Conservation (phyloP, 2,888 invertebrate species). For the Sinopyrophorus schimmeli region DNA sequence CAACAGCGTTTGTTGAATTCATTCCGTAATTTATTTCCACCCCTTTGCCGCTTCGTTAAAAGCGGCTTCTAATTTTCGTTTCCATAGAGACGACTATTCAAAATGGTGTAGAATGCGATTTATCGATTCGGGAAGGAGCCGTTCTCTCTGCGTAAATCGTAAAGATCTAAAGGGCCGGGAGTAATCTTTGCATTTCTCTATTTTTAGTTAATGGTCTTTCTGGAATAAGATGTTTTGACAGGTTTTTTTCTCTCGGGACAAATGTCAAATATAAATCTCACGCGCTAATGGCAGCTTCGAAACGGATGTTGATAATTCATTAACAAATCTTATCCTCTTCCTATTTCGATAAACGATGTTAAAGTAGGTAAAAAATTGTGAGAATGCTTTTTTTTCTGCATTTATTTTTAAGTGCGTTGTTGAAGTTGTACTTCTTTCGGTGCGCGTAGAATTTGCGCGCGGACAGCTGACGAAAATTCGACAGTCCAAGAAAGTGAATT, state of each 20-base stretch:
- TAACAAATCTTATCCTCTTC: slow-evolving; percentile 38
- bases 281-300: slow-evolving; percentile 36
- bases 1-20: slow-evolving; percentile 8
- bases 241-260: slow-evolving; percentile 41
- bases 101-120: slow-evolving; percentile 32
- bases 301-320: slow-evolving; percentile 42
- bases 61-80: slow-evolving; percentile 30
- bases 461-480: too few relatives aligned
- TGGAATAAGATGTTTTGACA: slow-evolving; percentile 40
- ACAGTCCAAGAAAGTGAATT: too few relatives aligned
- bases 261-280: slow-evolving; percentile 42
- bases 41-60: slow-evolving; percentile 4
- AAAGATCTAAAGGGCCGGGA: background rate
- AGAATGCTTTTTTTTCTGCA: slow-evolving; percentile 19
- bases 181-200: slow-evolving; percentile 19
- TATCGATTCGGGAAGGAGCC: slow-evolving; percentile 19
- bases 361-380: slow-evolving; percentile 25
- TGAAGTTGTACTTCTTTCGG: too few relatives aligned
- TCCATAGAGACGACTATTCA: slow-evolving; percentile 33
- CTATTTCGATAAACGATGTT: slow-evolving; percentile 37
- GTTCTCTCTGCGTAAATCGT: background rate
- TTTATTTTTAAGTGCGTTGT: too few relatives aligned
- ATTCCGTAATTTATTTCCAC: slow-evolving; percentile 10
- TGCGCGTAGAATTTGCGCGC: too few relatives aligned
- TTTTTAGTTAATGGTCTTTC: slow-evolving; percentile 29